Percentiles rank a stretch among this genome's conserved stretches.
phyloP scores from a whole-genome alignment of 1,140 invertebrate species.

The Cydia fagiglandana region DNA sequence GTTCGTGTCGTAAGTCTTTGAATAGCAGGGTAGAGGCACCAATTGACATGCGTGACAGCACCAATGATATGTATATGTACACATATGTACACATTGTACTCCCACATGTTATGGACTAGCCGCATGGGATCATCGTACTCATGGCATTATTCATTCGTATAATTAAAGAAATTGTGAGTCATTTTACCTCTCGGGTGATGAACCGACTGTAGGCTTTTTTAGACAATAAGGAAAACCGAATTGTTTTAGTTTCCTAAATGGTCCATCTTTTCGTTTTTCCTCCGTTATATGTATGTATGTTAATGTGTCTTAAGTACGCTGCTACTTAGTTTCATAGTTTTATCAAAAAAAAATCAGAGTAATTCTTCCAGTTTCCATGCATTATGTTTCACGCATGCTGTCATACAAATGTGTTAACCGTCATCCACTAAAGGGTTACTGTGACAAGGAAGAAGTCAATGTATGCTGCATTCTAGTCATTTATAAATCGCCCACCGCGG shows the following conservation, averaged over 20 bases:
- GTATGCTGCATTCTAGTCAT: slow-evolving; percentile 29
- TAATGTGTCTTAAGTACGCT: too few relatives aligned
- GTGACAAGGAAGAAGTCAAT: slow-evolving; percentile 30
- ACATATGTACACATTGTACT: neutral
- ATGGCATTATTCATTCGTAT: neutral
- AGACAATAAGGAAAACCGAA: neutral
- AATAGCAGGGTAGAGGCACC: neutral
- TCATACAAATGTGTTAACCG: neutral
- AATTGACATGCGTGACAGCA: slow-evolving; percentile 26
- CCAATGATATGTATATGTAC: neutral
- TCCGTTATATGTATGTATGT: too few relatives aligned
- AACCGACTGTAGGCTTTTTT: neutral
- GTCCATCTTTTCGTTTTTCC: too few relatives aligned
- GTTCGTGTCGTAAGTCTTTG: neutral
- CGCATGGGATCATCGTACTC: slow-evolving; percentile 15
- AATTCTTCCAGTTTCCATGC: too few relatives aligned
- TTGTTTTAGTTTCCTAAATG: neutral
- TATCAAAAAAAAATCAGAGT: too few relatives aligned
- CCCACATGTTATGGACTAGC: slow-evolving; percentile 11
- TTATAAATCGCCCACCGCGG: neutral
- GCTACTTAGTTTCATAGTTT: too few relatives aligned
- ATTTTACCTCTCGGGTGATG: neutral
- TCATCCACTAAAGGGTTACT: neutral
- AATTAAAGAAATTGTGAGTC: neutral
- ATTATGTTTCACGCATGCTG: too few relatives aligned